phyloP scores from a whole-genome alignment of 2,113 vertebrate genomes.

The Brachypodius melanocephalos region DNA sequence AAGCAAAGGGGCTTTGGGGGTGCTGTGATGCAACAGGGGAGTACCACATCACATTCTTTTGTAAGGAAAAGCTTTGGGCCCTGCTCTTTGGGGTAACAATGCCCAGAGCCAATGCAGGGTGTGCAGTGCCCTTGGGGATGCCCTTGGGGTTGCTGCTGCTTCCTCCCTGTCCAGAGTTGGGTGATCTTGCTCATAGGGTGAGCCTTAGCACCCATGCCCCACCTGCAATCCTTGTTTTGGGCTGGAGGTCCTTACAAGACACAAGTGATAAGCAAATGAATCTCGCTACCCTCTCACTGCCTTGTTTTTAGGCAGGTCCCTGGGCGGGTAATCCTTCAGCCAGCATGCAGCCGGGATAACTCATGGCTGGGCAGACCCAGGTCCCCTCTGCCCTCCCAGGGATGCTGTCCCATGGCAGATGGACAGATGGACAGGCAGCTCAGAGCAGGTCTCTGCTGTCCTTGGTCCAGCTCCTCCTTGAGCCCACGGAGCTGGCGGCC shows the following conservation, averaged over 20 bases:
- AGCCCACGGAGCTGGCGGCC: background rate
- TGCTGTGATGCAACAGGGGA: background rate
- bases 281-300: fast-evolving
- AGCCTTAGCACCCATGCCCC: background rate
- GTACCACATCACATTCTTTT: background rate
- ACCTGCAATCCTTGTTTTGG: background rate
- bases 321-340: background rate
- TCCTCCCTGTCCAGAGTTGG: fast-evolving
- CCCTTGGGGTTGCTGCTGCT: background rate
- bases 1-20: background rate
- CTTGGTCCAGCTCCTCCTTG: constrained; percentile 33
- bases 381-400: fast-evolving
- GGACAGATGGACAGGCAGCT: background rate
- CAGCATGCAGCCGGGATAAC: background rate
- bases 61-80: background rate
- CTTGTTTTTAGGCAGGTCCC: background rate
- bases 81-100: background rate
- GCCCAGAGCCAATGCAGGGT: background rate
- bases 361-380: background rate
- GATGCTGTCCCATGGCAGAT: background rate
- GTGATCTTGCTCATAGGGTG: background rate
- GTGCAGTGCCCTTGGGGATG: background rate
- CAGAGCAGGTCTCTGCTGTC: background rate
- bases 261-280: background rate
- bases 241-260: background rate